Conservation (phyloP, 2,113 vertebrate species). For the Fulica atra region DNA sequence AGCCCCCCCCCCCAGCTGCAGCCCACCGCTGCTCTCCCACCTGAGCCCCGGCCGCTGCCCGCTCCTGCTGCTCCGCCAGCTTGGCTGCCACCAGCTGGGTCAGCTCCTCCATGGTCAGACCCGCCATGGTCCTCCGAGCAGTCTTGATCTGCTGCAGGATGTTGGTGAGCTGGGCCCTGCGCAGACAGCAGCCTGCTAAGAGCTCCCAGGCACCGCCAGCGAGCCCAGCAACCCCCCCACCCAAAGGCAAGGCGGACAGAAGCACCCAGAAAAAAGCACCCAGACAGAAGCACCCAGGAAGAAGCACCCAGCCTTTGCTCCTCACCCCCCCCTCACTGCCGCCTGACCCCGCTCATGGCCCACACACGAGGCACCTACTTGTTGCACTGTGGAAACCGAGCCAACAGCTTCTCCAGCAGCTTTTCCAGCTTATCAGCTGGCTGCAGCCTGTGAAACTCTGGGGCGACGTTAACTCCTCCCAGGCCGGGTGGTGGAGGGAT, state of each 20-base stretch:
- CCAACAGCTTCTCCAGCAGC: slow-evolving; percentile 86
- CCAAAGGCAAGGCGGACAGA: no score
- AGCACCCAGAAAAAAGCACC: not conserved
- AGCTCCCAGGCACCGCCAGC: not conserved
- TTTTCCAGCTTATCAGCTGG: slow-evolving; percentile 86
- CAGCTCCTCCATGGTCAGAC: slow-evolving; percentile 89
- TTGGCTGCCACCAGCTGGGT: slow-evolving; percentile 81
- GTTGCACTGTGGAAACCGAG: slow-evolving; percentile 86
- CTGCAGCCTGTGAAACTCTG: slow-evolving; percentile 69
- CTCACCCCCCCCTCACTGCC: not conserved
- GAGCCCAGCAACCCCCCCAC: not conserved
- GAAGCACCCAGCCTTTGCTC: not conserved
- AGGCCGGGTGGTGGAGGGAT: slow-evolving; percentile 76
- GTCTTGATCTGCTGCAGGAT: slow-evolving; percentile 93
- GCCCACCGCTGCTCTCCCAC: not conserved
- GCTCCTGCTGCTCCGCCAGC: slow-evolving; percentile 78
- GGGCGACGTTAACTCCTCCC: slow-evolving; percentile 36
- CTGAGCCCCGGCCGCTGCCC: slow-evolving; percentile 58
- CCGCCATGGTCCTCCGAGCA: slow-evolving; percentile 86
- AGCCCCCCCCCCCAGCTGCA: not conserved
- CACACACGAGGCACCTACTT: slow-evolving; percentile 57
- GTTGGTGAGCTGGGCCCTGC: slow-evolving; percentile 82
- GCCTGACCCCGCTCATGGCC: accelerated
- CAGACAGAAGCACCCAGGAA: not conserved
- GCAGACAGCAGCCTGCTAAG: not conserved